A percentile compares a stretch with the other conserved stretches of the same genome.
Conservation (phyloP, 2,797 vertebrate species). For the Crenichthys baileyi region DNA sequence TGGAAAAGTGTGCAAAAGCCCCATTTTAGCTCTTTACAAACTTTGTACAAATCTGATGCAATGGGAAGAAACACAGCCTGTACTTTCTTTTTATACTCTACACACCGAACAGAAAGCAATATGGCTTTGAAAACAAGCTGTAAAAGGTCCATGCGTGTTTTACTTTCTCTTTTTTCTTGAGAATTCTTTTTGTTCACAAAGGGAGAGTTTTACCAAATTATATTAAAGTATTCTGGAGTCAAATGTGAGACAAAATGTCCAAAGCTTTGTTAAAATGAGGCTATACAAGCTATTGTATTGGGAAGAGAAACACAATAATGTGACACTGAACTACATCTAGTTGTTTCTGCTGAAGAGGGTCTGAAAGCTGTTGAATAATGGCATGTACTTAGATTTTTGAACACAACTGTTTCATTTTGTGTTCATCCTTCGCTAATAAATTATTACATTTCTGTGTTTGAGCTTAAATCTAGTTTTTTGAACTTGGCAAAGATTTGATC, state of each 20-base stretch:
- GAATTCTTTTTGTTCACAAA: neutral
- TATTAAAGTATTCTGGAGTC: too few species aligned
- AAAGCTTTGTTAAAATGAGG: neutral
- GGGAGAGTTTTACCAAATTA: neutral
- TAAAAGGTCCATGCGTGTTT: neutral
- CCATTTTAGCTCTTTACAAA: slow-evolving; percentile 34
- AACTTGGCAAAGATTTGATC: neutral
- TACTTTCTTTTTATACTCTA: slow-evolving; percentile 19
- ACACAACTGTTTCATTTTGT: neutral
- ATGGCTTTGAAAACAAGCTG: neutral
- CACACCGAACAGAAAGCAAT: slow-evolving; percentile 14
- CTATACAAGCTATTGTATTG: too few species aligned
- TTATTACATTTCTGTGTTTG: neutral
- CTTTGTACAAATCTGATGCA: slow-evolving; percentile 59
- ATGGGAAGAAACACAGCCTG: slow-evolving; percentile 32
- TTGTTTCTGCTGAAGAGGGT: too few species aligned
- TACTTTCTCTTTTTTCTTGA: neutral
- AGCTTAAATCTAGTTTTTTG: neutral
- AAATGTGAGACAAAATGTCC: too few species aligned
- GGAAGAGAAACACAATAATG: neutral
- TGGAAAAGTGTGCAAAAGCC: slow-evolving; percentile 5
- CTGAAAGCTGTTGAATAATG: neutral
- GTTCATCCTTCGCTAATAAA: neutral
- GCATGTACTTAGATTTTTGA: neutral
- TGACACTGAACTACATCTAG: neutral